phyloP scores from a whole-genome alignment of 2,888 invertebrate species.

The Agriopis aurantiaria region DNA sequence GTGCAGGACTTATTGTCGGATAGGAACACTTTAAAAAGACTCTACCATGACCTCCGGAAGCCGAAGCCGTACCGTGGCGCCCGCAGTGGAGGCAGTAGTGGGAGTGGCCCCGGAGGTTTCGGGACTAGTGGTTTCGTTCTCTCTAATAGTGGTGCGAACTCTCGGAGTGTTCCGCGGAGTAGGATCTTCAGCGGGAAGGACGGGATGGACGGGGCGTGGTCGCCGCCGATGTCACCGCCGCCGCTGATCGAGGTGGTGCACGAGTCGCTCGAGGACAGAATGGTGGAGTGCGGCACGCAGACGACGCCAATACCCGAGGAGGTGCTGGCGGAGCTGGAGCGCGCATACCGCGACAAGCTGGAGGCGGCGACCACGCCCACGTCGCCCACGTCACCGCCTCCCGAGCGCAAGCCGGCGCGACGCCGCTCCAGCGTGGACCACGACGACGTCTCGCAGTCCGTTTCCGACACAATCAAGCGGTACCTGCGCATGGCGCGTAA shows the following conservation, averaged over 20 bases:
- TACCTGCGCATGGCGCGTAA: conserved; percentile 95
- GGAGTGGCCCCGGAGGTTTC: conserved; percentile 72
- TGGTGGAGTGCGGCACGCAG: conserved; percentile 86
- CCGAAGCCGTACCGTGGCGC: conserved; percentile 85
- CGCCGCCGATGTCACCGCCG: conserved; percentile 86
- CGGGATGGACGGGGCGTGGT: conserved; percentile 65
- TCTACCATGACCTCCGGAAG: conserved; percentile 90
- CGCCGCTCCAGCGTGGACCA: conserved; percentile 93
- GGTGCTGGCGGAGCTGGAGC: conserved; percentile 80
- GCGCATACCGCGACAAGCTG: conserved; percentile 75
- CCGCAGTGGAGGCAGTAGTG: conserved; percentile 67
- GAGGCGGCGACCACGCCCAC: conserved; percentile 77
- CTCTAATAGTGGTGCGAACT: conserved; percentile 68
- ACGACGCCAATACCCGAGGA: conserved; percentile 87
- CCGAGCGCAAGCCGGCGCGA: conserved; percentile 76
- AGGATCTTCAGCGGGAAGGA: conserved; percentile 63
- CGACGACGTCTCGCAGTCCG: conserved; percentile 94
- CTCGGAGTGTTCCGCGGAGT: conserved; percentile 63
- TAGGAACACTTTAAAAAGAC: conserved; percentile 90
- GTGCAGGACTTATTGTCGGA: conserved; percentile 91
- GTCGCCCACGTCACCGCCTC: conserved; percentile 75
- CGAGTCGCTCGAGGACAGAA: conserved; percentile 86
- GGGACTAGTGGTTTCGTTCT: conserved; percentile 65
- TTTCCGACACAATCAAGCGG: conserved; percentile 94
- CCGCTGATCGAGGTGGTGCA: conserved; percentile 89